Evolutionary conservation across 2,113 vertebrate genomes (phyloP).

Genomic region (Calidris pugnax): DNA sequence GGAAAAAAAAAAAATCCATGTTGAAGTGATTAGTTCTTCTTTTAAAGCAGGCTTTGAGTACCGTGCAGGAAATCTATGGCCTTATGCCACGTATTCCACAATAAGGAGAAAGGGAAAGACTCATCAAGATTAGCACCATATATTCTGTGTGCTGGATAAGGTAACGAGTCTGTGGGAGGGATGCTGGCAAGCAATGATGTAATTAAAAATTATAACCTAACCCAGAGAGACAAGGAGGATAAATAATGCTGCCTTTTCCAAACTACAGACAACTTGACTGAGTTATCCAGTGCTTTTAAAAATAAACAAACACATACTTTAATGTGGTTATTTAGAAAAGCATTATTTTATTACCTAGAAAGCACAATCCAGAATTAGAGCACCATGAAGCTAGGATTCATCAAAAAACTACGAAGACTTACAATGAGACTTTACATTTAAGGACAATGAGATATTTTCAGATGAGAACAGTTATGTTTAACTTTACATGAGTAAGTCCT

Average conservation of each 20-base stretch:
- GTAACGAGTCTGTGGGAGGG: constrained; percentile 4
- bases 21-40: constrained; percentile 27
- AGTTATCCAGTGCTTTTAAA: neutral
- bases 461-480: neutral
- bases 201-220: neutral
- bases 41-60: constrained; percentile 1
- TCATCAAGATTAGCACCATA: constrained; percentile 1
- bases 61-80: neutral
- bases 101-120: neutral
- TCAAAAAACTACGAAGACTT: neutral
- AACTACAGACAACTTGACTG: neutral
- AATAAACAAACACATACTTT: neutral
- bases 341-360: neutral
- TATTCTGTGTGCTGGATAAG: neutral
- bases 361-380: neutral
- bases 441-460: neutral
- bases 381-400: neutral
- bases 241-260: neutral
- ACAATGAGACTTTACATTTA: neutral
- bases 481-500: neutral
- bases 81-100: neutral
- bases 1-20: neutral
- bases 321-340: neutral
- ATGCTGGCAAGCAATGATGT: neutral
- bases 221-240: neutral